A percentile compares a stretch with the other conserved stretches of the same genome.
Conservation (phyloP, 1,140 invertebrate genomes). For the Heliconius hewitsoni region DNA sequence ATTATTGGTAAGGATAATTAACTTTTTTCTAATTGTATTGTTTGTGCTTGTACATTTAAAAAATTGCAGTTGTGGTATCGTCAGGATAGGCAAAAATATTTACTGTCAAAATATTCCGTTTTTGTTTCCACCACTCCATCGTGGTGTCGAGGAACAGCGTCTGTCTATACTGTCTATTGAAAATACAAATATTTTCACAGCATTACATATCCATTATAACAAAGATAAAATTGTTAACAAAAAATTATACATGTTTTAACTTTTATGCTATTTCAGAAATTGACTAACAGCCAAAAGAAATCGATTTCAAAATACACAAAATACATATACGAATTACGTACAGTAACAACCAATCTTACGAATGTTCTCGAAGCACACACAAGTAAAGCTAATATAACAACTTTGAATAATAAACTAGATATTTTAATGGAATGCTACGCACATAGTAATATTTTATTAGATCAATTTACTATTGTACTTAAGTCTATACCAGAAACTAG, state of each 20-base stretch:
- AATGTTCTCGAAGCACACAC: slow-evolving; percentile 69
- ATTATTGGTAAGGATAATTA: slow-evolving; percentile 70
- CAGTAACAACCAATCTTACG: slow-evolving; percentile 66
- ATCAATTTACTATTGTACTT: slow-evolving; percentile 83
- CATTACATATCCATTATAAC: no score
- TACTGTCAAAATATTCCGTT: no score
- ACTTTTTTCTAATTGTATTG: no score
- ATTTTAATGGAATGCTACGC: slow-evolving; percentile 79
- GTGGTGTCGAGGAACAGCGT: no score
- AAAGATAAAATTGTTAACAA: no score
- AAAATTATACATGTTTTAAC: not conserved
- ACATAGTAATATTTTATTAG: slow-evolving; percentile 77
- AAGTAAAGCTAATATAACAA: slow-evolving; percentile 52
- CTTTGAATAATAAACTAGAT: slow-evolving; percentile 50
- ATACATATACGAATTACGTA: slow-evolving; percentile 75
- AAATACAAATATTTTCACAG: no score
- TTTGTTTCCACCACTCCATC: no score
- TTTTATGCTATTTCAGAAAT: slow-evolving; percentile 63
- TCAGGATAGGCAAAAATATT: no score
- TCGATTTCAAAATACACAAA: slow-evolving; percentile 78
- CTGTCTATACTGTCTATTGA: no score
- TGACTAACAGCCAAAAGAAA: slow-evolving; percentile 79
- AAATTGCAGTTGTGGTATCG: no score
- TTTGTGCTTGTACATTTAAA: no score
- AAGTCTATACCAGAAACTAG: slow-evolving; percentile 82